These are phyloP conservation scores for Leguminivora glycinivorella DNA, from an alignment of 1,140 invertebrate genomes.

Conservation along the genomic window DNA sequence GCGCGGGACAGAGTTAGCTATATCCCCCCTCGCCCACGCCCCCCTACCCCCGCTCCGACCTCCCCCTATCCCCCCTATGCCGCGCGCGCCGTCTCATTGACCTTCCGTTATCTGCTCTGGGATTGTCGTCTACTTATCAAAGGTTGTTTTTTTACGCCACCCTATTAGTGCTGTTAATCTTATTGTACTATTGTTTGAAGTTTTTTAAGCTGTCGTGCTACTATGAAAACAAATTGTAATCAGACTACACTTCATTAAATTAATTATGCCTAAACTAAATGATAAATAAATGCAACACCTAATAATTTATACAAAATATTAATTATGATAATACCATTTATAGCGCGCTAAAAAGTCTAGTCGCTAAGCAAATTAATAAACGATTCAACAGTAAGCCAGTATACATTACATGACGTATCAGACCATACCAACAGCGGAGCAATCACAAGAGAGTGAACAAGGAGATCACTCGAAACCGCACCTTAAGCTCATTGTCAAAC, in stretches of 20 bases:
- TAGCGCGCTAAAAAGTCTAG: conserved; percentile 68
- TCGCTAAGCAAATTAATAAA: conserved; percentile 74
- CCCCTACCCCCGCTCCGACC: conserved; percentile 37
- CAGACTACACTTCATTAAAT: neutral
- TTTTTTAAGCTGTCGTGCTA: neutral
- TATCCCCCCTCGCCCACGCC: conserved; percentile 29
- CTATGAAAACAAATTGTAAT: neutral
- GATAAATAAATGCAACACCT: neutral
- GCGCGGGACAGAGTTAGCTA: conserved; percentile 56
- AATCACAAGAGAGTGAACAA: conserved; percentile 67
- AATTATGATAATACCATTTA: conserved; percentile 39
- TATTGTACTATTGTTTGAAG: conserved; percentile 13
- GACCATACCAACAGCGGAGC: conserved; percentile 70
- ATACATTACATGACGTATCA: conserved; percentile 77
- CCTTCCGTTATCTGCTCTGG: conserved; percentile 71
- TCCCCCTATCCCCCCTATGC: conserved; percentile 37
- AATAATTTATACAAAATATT: neutral
- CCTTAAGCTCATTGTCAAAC: conserved; percentile 79
- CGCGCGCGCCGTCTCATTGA: conserved; percentile 61
- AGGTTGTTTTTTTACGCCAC: conserved; percentile 18
- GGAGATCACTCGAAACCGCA: conserved; percentile 78
- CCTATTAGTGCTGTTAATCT: conserved; percentile 24
- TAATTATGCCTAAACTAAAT: neutral
- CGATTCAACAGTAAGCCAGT: conserved; percentile 74
- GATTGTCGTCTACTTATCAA: conserved; percentile 63